Base-by-base conservation (phyloP, 2,113 vertebrate genomes). In the Phylloscopus trochiloides region DNA sequence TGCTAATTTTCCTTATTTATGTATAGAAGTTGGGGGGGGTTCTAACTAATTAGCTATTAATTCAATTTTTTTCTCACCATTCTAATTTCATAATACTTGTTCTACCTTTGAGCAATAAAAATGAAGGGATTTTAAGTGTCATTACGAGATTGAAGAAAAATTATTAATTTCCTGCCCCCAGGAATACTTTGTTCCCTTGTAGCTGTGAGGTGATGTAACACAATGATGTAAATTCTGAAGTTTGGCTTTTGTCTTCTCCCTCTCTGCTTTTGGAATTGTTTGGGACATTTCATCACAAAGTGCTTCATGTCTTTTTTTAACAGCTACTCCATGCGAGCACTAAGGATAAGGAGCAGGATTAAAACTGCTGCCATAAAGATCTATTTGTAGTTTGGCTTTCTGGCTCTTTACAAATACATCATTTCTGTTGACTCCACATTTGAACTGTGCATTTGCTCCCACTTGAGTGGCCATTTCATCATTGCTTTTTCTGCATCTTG, bases 51-150 rank as follows among this genome's bases (percentile, higher is more conserved):
- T 34, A 50, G 20, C 14, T 67, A 7, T 62, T 1, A 71, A 45
- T 80, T 83, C 21, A 24, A 1, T 68, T 54, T 70, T 73, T 86
- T 84, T 76, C 13, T 68, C 50, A 77, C 18, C 12, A 17, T 91
- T 73, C n/a, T 61, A 8, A 38, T 72, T 83, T 84, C 28, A 21
- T 55, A 6, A 29, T 38, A 83, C 26, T 11, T 57, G 5, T 83
- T 94, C 59, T 70, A n/a, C 14, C 10, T 74, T 73, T 51, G 25
- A 77, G 31, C 22, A 66, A 16, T 45, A 48, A 32, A 72, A 51
- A 18, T 34, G 9, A 7, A 2, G 5, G 2, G 0, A 3, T 14
- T 63, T 75, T 5, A 38, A 29, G 9, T 55, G 12, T 57, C 86
- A 4, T 20, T 67, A 81, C 36, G n/a, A 58, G 26, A 55, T 14